Conservation (phyloP, 1,140 invertebrate species). For the Hermatobates lingyangjiaoensis region DNA sequence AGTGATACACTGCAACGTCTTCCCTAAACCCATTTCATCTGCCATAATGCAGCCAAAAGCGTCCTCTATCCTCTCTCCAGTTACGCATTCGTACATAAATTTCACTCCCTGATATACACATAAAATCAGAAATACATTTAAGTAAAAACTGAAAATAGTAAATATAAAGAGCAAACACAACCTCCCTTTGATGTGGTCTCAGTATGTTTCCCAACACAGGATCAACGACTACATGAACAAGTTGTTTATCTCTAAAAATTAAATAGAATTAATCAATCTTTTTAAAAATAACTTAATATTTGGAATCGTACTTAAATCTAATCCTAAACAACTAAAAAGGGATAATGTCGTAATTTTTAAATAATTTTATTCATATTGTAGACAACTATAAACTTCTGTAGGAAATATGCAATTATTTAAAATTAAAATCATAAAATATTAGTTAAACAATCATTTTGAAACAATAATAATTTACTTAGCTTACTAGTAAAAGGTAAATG, state of each 20-base stretch:
- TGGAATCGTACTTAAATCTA: no score
- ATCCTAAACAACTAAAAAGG: no score
- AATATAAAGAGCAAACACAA: constrained; percentile 19
- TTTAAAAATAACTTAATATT: no score
- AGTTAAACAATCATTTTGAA: no score
- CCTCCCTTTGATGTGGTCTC: constrained; percentile 92
- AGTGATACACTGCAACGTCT: constrained; percentile 96
- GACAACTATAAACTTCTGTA: no score
- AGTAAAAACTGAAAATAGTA: constrained; percentile 4
- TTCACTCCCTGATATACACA: constrained; percentile 57
- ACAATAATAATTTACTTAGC: no score
- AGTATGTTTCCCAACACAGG: constrained; percentile 75
- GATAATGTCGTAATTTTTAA: no score
- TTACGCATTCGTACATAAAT: constrained; percentile 99
- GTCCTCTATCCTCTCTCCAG: constrained; percentile 68
- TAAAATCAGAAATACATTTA: neutral
- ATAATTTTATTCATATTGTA: no score
- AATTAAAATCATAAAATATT: no score
- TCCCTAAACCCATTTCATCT: constrained; percentile 94
- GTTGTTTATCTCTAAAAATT: constrained; percentile 32
- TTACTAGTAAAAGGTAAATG: no score
- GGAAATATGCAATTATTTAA: no score
- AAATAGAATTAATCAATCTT: no score
- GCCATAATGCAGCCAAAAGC: constrained; percentile 96
- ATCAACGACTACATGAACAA: constrained; percentile 88